phyloP scores from a whole-genome alignment of 2,113 vertebrate species.

The Anguilla rostrata region DNA sequence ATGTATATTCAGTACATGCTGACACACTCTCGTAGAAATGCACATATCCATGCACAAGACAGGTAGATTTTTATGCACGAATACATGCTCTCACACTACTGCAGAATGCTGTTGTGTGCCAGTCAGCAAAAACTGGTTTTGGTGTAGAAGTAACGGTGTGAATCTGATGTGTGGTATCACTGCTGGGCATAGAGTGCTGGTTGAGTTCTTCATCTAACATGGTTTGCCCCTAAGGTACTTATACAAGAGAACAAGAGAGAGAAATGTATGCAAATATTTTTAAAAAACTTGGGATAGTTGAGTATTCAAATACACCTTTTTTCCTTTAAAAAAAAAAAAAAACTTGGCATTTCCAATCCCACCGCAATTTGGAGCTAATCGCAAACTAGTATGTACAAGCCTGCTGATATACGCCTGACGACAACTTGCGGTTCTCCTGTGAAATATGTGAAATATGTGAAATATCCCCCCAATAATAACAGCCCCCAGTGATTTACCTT shows the following conservation, averaged over 20 bases:
- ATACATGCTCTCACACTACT: neutral
- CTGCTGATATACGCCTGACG: no score
- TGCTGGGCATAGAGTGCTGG: neutral
- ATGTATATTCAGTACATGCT: neutral
- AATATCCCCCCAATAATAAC: no score
- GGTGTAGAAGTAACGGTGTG: neutral
- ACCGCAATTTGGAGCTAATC: no score
- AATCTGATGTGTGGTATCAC: neutral
- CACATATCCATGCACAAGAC: neutral
- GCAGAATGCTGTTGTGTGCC: neutral
- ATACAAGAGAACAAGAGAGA: constrained; percentile 4
- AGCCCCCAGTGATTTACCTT: constrained; percentile 37
- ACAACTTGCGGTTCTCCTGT: no score
- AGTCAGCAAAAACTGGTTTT: neutral
- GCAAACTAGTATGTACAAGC: no score
- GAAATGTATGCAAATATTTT: neutral
- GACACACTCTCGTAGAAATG: neutral
- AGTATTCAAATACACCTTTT: neutral
- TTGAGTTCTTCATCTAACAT: neutral
- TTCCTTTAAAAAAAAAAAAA: no score
- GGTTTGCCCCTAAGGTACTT: constrained; percentile 28
- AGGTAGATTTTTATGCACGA: no score
- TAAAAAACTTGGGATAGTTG: no score
- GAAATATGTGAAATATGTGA: no score
- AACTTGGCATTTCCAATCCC: no score